Base-by-base conservation (phyloP, 2,888 invertebrate genomes). In the Melanargia galathea region DNA sequence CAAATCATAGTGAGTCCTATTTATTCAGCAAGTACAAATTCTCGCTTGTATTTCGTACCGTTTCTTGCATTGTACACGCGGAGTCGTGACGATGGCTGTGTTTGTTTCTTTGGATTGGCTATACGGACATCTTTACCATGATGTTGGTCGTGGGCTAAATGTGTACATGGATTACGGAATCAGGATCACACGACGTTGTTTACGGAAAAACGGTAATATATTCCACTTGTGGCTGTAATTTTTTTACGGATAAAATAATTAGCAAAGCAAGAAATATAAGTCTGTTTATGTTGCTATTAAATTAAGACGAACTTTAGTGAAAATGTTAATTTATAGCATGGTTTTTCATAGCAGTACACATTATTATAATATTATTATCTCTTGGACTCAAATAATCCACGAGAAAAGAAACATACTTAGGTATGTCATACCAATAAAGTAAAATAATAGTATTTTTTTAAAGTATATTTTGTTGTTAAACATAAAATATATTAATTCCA, bases 1-100 rank as follows among this genome's bases (percentile, higher is more conserved):
- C 43, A 0, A 16, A 18, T 8, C 18, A 16, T 43, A 2, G 18
- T 16, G 1, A 20, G 20, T 46, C 22, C 45, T 22, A 20, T 54
- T 33, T 55, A 40, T 56, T 13, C 45, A 43, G n/a, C n/a, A n/a
- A n/a, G 30, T 26, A 45, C 30, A 26, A 30, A 57, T 30, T 26
- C 26, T 33, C 22, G 18, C 20, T 18, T 18, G 51, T 46, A 30
- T 49, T 22, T 46, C 59, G 60, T 56, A 48, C 38, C 38, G 43
- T 56, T 48, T 65, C 60, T 74, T 73, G 71, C 46, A 59, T 65
- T 65, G 62, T 71, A 46, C 60, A 60, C 49, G 63, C 24, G 20
- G 8, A 63, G 48, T 63, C 63, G 63, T 63, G 63, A 63, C 52
- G n/a, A n/a, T 45, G 38, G 40, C 43, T 43, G 33, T 62, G 57